Base-by-base conservation (phyloP, 2,888 invertebrate genomes). In the Luffia ferchaultella region DNA sequence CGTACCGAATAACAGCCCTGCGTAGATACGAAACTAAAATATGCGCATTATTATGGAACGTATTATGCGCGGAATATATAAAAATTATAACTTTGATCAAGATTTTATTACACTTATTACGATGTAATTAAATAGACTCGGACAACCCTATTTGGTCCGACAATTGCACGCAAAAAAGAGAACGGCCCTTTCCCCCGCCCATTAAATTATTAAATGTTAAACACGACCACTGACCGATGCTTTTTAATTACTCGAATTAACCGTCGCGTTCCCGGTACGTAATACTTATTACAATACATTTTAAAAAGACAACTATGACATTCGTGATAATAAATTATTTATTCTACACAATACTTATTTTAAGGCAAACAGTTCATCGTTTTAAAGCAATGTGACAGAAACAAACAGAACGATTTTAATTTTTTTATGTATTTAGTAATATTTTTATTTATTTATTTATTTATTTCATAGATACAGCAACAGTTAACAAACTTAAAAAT, bases 101-200 rank as follows among this genome's bases (percentile, higher is more conserved):
- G 67, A 70, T 73, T 74, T 72, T 72, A 71, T 67, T 71, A 66
- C 64, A 66, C 67, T 69, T 71, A 74, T 73, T 73, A 74, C 63
- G 65, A 68, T 60, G 67, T 73, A 76, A 78, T 78, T 76, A 76
- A 77, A 71, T 73, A 72, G 67, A 71, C 62, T 63, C 64, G 63
- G 56, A 59, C 57, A 61, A 60, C 73, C 75, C 59, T 76, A 74
- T 76, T 75, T 68, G 70, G 72, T 58, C 53, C 60, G 62, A 55
- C 56, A 56, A 7, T 30, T 30, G 30, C 5, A 12, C 30, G 30
- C 3, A 30, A 30, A 30, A 30, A 30, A 30, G 3, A 12, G 5
- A 30, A 3, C 3, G 12, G 30, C 12, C 30, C 30, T 12, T 30
- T 30, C 30, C 5, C 30, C 30, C 30, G 30, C 30, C 30, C 30